Evolutionary conservation across 2,113 vertebrate species (phyloP).

Genomic region (Agelaius tricolor): DNA sequence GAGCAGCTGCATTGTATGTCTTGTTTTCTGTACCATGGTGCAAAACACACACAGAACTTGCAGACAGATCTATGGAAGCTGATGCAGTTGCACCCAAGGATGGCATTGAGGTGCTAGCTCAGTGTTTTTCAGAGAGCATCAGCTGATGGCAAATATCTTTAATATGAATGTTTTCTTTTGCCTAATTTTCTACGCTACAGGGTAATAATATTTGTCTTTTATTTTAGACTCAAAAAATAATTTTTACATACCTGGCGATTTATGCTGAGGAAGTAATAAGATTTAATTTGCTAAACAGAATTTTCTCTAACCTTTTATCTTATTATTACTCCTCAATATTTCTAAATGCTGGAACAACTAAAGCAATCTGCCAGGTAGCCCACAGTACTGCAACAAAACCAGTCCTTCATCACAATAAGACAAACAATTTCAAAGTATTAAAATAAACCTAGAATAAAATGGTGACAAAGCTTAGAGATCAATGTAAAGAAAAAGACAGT

Average conservation of each 20-base stretch:
- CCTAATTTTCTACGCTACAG: neutral
- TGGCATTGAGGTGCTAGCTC: neutral
- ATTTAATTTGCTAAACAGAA: neutral
- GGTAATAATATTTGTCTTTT: neutral
- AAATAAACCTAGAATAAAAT: neutral
- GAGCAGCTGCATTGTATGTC: neutral
- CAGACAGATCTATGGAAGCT: neutral
- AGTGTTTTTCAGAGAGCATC: neutral
- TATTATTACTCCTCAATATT: neutral
- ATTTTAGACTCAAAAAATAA: neutral
- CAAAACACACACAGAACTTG: fast-evolving
- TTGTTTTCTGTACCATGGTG: neutral
- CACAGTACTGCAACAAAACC: neutral
- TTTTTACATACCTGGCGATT: neutral
- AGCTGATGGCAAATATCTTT: neutral
- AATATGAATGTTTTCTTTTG: neutral
- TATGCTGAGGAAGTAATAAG: neutral
- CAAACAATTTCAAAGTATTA: neutral
- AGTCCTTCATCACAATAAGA: neutral
- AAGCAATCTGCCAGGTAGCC: neutral
- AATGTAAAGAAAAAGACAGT: neutral
- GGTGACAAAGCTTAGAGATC: neutral
- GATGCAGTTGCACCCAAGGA: neutral
- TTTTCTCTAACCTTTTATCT: neutral
- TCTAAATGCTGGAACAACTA: neutral